These are phyloP conservation scores for Eriosoma lanigerum DNA, from an alignment of 1,140 invertebrate genomes.

Conservation along the genomic window DNA sequence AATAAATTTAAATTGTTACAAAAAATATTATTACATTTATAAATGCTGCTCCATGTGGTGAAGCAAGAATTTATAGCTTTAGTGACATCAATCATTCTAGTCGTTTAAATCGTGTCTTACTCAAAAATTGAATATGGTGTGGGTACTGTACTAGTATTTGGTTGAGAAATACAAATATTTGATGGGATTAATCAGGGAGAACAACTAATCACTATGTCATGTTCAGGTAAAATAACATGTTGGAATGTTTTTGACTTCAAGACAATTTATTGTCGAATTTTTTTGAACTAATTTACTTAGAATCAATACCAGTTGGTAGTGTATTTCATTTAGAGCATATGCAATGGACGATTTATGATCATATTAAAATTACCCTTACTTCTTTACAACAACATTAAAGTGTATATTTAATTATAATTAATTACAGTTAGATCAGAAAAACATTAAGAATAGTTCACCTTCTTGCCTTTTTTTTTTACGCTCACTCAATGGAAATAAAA, in stretches of 20 bases:
- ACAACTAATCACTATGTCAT: conserved; percentile 86
- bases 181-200: conserved; percentile 67
- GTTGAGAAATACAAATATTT: conserved; percentile 69
- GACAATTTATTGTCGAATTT: conserved; percentile 85
- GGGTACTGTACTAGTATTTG: conserved; percentile 83
- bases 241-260: conserved; percentile 92
- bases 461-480: no score
- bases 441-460: no score
- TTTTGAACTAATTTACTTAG: conserved; percentile 82
- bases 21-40: conserved; percentile 88
- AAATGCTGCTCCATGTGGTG: conserved; percentile 96
- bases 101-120: conserved; percentile 82
- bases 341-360: conserved; percentile 54
- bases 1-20: conserved; percentile 69
- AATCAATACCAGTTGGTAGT: conserved; percentile 83
- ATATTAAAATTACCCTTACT: conserved; percentile 27
- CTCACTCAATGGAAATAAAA: no score
- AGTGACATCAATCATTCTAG: conserved; percentile 74
- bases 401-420: no score
- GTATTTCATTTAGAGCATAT: conserved; percentile 82
- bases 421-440: no score
- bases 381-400: conserved; percentile 7
- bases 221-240: conserved; percentile 89
- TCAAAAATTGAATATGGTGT: conserved; percentile 95
- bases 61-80: conserved; percentile 64